phyloP scores from a whole-genome alignment of 2,113 vertebrate genomes.

The Blennius ocellaris region DNA sequence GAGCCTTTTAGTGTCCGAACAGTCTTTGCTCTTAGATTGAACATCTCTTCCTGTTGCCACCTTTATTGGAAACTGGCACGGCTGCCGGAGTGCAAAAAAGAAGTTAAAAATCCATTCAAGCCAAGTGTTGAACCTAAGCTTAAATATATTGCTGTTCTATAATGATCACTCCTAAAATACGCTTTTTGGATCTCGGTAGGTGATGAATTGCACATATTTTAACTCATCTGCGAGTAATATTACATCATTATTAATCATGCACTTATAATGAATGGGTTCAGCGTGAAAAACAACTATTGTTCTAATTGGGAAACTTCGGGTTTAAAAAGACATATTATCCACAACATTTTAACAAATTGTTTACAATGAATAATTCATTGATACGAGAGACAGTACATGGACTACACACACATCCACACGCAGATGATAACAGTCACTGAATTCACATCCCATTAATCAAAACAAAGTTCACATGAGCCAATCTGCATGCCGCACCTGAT shows the following conservation, averaged over 20 bases:
- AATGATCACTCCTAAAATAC: not conserved
- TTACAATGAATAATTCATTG: conserved; percentile 59
- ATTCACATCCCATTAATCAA: conserved; percentile 64
- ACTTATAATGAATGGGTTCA: conserved; percentile 1
- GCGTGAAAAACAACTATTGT: conserved; percentile 5
- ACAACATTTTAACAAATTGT: conserved; percentile 24
- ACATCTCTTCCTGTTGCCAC: no score
- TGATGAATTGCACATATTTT: not conserved
- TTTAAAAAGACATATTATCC: conserved; percentile 37
- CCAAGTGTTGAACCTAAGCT: no score
- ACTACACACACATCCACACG: conserved; percentile 21
- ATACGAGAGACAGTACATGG: not conserved
- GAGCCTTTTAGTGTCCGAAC: no score
- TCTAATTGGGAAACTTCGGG: conserved; percentile 22
- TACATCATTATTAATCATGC: conserved; percentile 28
- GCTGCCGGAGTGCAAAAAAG: no score
- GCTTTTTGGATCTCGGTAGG: not conserved
- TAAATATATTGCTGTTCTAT: not conserved
- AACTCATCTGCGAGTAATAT: conserved; percentile 11
- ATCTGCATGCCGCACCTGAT: conserved; percentile 63
- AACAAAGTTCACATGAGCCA: conserved; percentile 61
- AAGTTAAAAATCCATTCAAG: not conserved
- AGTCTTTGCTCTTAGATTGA: no score
- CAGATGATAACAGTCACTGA: conserved; percentile 28
- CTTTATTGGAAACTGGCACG: no score